phyloP scores from a whole-genome alignment of 2,797 vertebrate species.

The Trachurus trachurus region DNA sequence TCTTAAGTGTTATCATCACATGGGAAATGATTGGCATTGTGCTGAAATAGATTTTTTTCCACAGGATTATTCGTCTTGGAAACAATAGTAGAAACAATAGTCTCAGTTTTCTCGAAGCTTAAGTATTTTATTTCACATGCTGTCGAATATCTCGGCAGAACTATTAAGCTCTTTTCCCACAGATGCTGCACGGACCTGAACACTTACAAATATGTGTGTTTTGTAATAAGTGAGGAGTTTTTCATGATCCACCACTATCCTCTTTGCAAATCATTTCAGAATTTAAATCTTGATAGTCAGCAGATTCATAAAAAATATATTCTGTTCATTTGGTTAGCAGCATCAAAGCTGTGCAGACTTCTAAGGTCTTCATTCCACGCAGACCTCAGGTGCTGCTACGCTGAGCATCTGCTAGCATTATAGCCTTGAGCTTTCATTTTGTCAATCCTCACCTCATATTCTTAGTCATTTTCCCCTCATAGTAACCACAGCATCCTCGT shows the following conservation, averaged over 20 bases:
- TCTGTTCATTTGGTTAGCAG: conserved; percentile 5
- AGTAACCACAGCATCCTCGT: background rate
- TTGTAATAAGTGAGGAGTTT: conserved; percentile 1
- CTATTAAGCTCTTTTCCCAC: background rate
- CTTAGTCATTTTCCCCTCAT: background rate
- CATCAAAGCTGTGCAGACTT: conserved; percentile 5
- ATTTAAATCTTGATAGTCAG: background rate
- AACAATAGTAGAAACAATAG: conserved; percentile 2
- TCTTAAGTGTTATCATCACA: conserved; percentile 38
- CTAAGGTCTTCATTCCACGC: background rate
- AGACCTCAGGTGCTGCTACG: background rate
- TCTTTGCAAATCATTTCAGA: conserved; percentile 3
- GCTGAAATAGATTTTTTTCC: conserved; percentile 15
- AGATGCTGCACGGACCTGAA: background rate
- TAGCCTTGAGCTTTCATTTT: background rate
- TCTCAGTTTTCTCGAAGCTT: background rate
- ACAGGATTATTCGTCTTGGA: conserved; percentile 9
- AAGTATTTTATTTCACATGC: background rate
- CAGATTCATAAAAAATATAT: background rate
- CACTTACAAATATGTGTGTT: background rate
- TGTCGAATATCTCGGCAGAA: background rate
- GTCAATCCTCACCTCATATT: conserved; percentile 10
- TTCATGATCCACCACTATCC: background rate
- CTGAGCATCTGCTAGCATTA: background rate
- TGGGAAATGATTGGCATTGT: conserved; percentile 34